phyloP scores from a whole-genome alignment of 2,888 invertebrate species.

The Pherbina coryleti region DNA sequence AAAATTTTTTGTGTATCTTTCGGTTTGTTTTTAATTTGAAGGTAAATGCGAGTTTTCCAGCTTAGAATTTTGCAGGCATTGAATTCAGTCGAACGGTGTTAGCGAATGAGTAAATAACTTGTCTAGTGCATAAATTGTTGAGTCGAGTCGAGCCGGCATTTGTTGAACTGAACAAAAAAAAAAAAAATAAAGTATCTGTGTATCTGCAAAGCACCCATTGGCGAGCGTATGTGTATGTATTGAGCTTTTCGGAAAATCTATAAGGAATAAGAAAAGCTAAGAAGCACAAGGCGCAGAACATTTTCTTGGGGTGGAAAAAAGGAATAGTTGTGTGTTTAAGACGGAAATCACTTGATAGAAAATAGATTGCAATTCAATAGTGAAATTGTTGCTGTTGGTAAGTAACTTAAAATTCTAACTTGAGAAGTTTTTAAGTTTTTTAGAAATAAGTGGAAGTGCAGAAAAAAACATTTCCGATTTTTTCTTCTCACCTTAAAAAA shows the following conservation, averaged over 20 bases:
- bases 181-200: constrained; percentile 10
- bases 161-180: not conserved
- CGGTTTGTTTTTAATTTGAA: not conserved
- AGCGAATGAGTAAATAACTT: constrained; percentile 43
- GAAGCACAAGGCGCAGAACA: not conserved
- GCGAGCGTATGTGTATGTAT: not conserved
- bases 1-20: constrained; percentile 2
- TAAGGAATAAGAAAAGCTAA: not conserved
- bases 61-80: constrained; percentile 23
- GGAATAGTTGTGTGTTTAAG: not conserved
- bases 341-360: not conserved
- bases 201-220: not conserved
- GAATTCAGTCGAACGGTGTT: constrained; percentile 39
- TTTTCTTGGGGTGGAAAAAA: not conserved
- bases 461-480: not conserved
- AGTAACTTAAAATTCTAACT: not conserved
- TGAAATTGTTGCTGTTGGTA: constrained; percentile 38
- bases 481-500: no score
- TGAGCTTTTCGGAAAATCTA: constrained; percentile 20
- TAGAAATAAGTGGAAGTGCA: not conserved
- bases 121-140: constrained; percentile 9
- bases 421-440: not conserved
- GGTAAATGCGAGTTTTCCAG: constrained; percentile 4
- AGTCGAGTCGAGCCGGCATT: not conserved
- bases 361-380: constrained; percentile 17